Evolutionary conservation across 2,888 invertebrate species (phyloP), one percentile per base, ranked within the genome.

Genomic region (Oegoconia quadripuncta): DNA sequence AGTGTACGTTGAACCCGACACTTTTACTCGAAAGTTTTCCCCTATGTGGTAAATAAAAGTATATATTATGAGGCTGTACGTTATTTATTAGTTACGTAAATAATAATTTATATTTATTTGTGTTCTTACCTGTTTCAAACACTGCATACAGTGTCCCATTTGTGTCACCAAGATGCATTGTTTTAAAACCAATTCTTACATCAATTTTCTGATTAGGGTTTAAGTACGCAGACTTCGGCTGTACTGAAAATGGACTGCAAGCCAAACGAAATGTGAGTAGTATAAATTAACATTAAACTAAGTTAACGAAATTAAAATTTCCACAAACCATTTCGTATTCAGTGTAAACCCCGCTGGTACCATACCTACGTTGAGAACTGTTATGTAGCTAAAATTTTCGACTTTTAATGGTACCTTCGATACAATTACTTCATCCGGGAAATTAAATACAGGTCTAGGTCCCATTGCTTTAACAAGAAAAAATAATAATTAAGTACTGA

Each of bases 151-250:
- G 38, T 29, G 53, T 48, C 15, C 82, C 87, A 26, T 67, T 48
- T 3, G 70, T 65, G 28, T 78, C 68, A 30, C 90, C 90, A 13
- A 80, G 52, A 44, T 72, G 68, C 55, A 74, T 71, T 0, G 90
- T 87, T 55, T 83, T 82, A 50, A 90, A 90, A 15, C 60, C 61
- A n/a, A 91, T 60, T 43, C 64, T 83, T 0, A 91, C 56, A 48
- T 88, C 83, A 31, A 88, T 65, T 29, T 74, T 80, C 49, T 89
- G 78, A 15, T 81, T 72, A 3, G 88, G 77, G 18, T 73, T 71
- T 30, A 92, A 62, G 44, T 79, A 74, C 1, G 82, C 89, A 22
- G 88, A 89, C 42, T 75, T 70, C 1, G 91, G 91, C 36, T 77
- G 64, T 5, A 89, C 79, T 37, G 76, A 75, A 67, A 91, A 91